Evolutionary conservation across 2,113 vertebrate genomes (phyloP).

Genomic region (Ptilorrhoa leucosticta): DNA sequence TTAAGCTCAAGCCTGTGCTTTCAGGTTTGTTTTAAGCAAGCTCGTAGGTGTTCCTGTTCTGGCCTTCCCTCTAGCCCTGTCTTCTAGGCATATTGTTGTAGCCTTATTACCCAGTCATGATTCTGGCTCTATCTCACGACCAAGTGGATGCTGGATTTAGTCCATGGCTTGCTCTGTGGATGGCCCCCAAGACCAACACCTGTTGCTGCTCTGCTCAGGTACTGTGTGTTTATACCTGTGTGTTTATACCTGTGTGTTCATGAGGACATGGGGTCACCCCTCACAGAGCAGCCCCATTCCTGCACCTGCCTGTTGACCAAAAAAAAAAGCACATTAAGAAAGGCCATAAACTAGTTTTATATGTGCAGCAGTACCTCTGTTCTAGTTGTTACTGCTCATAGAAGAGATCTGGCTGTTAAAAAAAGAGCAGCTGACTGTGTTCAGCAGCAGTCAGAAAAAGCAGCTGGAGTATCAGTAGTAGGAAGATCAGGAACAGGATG

Average conservation of each 20-base stretch:
- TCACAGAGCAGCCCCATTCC: fast-evolving
- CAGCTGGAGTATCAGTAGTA: background rate
- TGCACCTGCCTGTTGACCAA: background rate
- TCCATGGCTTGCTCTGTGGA: background rate
- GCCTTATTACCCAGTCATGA: background rate
- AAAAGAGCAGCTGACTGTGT: background rate
- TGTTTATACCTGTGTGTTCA: background rate
- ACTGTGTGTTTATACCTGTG: background rate
- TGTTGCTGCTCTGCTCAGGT: background rate
- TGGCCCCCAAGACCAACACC: background rate
- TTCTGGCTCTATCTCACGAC: background rate
- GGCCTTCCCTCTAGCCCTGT: background rate
- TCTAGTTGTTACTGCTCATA: background rate
- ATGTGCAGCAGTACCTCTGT: background rate
- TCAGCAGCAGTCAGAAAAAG: background rate
- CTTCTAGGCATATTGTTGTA: fast-evolving
- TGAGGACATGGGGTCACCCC: background rate
- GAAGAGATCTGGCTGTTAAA: background rate
- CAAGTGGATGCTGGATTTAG: background rate
- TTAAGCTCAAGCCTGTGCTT: background rate
- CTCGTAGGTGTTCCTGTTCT: background rate
- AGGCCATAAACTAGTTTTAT: background rate
- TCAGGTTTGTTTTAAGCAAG: background rate
- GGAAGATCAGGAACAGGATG: background rate
- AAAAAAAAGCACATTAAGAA: background rate